Evolutionary conservation across 1,140 invertebrate species (phyloP), one percentile per base, ranked within the genome.

Genomic region (Armadillidium nasatum): DNA sequence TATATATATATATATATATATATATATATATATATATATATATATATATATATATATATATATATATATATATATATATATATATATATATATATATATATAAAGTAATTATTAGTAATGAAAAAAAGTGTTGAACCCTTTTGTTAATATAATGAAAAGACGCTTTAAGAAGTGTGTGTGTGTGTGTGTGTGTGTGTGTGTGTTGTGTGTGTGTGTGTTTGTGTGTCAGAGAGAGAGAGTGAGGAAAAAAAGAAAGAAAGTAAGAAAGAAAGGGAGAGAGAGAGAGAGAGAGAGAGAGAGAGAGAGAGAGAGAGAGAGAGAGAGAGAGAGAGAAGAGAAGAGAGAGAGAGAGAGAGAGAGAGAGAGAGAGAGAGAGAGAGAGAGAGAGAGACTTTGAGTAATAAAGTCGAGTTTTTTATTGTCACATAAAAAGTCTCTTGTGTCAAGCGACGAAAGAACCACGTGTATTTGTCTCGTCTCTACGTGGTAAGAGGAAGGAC

Each of bases 41-140:
- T 54, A 46, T 70, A 44, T 54, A 45, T 71, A n/a, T 33, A 44
- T 10, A 45, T 23, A 10, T 19, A 15, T 33, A 70, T 22, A 23
- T 13, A 44, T 69, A 13, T 54, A 67, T 68, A 19, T 43, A 33
- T 75, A 70, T 22, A 23, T 13, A 44, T 69, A 13, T 54, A 67
- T 68, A 19, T 43, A 33, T 75, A 67, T 75, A 69, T 69, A 75
- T 75, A 75, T 71, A 50, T 70, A 71, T 71, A 71, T 70, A 71
- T 21, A 70, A n/a, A n/a, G n/a, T n/a, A n/a, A n/a, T n/a, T n/a
- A 10, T 19, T 19, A 69, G 67, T 44, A 45, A 23, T 4, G 19
- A 72, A 15, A 50, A 50, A 9, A 9, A 9, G 46, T 10, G 9
- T 50, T 10, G 46, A 15, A 50, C 15, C 15, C 33, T 60, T 1